phyloP scores from a whole-genome alignment of 2,888 invertebrate species.

The Scrobipalpa atriplicella region DNA sequence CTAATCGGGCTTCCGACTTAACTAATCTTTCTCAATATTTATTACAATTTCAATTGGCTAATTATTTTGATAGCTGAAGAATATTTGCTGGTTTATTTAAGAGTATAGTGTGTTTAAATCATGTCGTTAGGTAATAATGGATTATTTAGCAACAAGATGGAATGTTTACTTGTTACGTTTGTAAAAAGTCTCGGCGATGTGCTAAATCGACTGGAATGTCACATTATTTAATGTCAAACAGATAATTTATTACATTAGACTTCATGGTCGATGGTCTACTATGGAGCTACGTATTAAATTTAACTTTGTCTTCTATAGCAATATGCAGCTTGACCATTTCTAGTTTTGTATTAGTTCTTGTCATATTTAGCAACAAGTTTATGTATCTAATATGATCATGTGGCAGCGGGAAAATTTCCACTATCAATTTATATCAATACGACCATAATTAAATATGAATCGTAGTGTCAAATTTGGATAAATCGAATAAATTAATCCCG shows the following conservation, averaged over 20 bases:
- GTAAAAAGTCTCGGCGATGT: conserved; percentile 63
- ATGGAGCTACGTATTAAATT: not conserved
- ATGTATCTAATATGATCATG: not conserved
- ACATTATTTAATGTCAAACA: conserved; percentile 52
- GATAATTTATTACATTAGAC: conserved; percentile 36
- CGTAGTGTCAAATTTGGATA: conserved; percentile 5
- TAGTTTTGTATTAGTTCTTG: conserved; percentile 4
- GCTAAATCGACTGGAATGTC: conserved; percentile 62
- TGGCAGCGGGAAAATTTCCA: not conserved
- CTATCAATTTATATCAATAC: conserved; percentile 4
- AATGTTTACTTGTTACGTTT: conserved; percentile 63
- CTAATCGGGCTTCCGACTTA: conserved; percentile 52
- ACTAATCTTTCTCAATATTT: conserved; percentile 29
- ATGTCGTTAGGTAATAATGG: conserved; percentile 30
- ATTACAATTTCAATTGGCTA: not conserved
- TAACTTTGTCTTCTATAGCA: not conserved
- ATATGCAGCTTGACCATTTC: not conserved
- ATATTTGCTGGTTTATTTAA: conserved; percentile 36
- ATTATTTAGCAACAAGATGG: conserved; percentile 52
- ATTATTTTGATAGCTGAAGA: conserved; percentile 34
- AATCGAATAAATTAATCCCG: conserved; percentile 4
- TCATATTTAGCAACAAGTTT: conserved; percentile 6
- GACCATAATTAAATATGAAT: conserved; percentile 14
- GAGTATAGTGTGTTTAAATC: conserved; percentile 31
- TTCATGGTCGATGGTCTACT: not conserved